Conservation (phyloP, 1,140 invertebrate species). For the Temnothorax curvispinosus region DNA sequence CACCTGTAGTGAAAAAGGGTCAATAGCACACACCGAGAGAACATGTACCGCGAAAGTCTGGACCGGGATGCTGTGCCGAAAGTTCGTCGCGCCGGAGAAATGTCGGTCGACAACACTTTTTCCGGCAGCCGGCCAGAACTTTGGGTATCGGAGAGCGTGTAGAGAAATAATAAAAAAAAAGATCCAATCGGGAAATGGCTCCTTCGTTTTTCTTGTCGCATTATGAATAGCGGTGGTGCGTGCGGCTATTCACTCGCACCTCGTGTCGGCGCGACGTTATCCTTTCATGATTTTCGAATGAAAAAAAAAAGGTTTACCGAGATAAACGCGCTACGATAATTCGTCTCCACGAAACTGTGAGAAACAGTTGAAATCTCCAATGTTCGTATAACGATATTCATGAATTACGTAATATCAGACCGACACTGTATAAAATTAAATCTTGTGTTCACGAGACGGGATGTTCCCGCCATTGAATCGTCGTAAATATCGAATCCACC, state of each 20-base stretch:
- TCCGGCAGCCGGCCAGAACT: not conserved
- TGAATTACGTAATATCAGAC: slow-evolving; percentile 60
- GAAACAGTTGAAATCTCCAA: slow-evolving; percentile 64
- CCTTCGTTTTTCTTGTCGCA: slow-evolving; percentile 35
- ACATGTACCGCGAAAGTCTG: slow-evolving; percentile 70
- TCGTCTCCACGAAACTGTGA: slow-evolving; percentile 52
- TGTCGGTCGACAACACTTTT: slow-evolving; percentile 59
- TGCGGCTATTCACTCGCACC: not conserved
- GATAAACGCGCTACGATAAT: slow-evolving; percentile 64
- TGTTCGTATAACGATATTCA: slow-evolving; percentile 62
- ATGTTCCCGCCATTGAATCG: slow-evolving; percentile 36
- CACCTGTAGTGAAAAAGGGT: slow-evolving; percentile 80
- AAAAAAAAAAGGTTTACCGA: slow-evolving; percentile 29
- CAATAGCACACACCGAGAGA: slow-evolving; percentile 76
- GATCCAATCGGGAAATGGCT: slow-evolving; percentile 62
- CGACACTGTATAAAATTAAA: slow-evolving; percentile 70
- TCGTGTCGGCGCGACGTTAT: slow-evolving; percentile 4
- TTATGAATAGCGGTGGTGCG: not conserved
- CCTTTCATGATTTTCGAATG: slow-evolving; percentile 16
- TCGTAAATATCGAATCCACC: slow-evolving; percentile 67
- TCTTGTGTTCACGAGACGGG: slow-evolving; percentile 16
- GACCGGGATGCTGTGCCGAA: slow-evolving; percentile 61
- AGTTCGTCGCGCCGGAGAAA: slow-evolving; percentile 3
- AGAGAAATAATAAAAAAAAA: slow-evolving; percentile 64
- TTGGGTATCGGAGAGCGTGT: not conserved